Evolutionary conservation across 2,797 vertebrate species (phyloP).

Genomic region (Sus cebifrons): DNA sequence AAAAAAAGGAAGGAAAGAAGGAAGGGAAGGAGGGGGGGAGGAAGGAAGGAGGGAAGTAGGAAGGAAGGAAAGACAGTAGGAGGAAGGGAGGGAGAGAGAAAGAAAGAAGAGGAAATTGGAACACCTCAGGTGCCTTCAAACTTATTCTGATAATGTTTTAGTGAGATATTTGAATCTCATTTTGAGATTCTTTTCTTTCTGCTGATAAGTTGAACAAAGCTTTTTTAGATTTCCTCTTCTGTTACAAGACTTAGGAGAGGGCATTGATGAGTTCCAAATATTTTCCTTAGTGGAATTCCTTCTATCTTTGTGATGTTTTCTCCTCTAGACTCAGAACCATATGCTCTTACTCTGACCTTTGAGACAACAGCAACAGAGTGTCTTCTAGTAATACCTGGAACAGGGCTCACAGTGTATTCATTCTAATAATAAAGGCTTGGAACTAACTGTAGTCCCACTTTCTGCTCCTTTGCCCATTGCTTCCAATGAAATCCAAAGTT

Average conservation of each 20-base stretch:
- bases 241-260: background rate
- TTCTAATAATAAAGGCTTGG: background rate
- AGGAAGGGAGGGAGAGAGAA: too few species aligned
- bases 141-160: background rate
- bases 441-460: background rate
- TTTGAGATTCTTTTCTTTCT: background rate
- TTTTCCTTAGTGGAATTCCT: slow-evolving; percentile 5
- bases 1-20: too few species aligned
- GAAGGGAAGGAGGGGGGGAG: too few species aligned
- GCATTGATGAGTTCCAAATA: background rate
- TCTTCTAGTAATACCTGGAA: background rate
- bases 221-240: background rate
- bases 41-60: too few species aligned
- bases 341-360: background rate
- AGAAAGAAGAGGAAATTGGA: background rate
- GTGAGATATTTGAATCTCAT: background rate
- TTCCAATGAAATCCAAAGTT: background rate
- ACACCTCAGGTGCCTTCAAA: background rate
- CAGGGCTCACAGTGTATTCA: background rate
- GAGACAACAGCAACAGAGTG: background rate
- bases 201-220: background rate
- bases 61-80: too few species aligned
- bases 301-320: background rate
- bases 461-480: background rate
- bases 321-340: background rate